Base-by-base conservation (phyloP, 2,888 invertebrate species). In the Nomada ferruginata region DNA sequence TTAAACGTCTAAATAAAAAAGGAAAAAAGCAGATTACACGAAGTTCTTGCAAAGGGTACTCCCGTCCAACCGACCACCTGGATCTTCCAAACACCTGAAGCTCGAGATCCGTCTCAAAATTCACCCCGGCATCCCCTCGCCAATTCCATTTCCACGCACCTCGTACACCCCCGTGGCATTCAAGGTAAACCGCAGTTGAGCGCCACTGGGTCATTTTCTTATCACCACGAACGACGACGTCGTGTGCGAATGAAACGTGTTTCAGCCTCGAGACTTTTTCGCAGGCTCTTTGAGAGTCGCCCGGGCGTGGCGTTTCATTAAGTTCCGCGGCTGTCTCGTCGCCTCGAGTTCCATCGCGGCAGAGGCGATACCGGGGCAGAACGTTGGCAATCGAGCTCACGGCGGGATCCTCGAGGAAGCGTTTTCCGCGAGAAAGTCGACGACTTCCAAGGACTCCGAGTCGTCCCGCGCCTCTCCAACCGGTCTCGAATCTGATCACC, bases 271-370 rank as follows among this genome's bases (percentile, higher is more conserved):
- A 63, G 63, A 66, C 79, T 79, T 78, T 72, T 79, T 79, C 79
- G 36, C 53, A 20, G 60, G 23, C 64, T 61, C 70, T 71, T 66
- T 72, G 79, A 71, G n/a, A 55, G 53, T 11, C 55, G 47, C 61
- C 57, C 50, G 71, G 55, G 65, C 79, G 29, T 63, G 61, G 36
- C 65, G 79, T 80, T 80, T 78, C 79, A 66, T 79, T 72, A 79
- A 66, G 66, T 72, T 61, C 47, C 57, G 55, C 61, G 65, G 61
- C 44, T 53, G 44, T 65, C 53, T 44, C 44, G 29, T n/a, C 53
- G 59, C 29, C 36, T n/a, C 36, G 55, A 61, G 78, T 79, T 61
- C 61, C 66, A 26, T 55, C 71, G 61, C 2, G 52, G 44, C 50
- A 36, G 0, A 23, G 26, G 9, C 29, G 65, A 59, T 52, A 69